Evolutionary conservation across 2,797 vertebrate genomes (phyloP).

Genomic region (Syncerus caffer): DNA sequence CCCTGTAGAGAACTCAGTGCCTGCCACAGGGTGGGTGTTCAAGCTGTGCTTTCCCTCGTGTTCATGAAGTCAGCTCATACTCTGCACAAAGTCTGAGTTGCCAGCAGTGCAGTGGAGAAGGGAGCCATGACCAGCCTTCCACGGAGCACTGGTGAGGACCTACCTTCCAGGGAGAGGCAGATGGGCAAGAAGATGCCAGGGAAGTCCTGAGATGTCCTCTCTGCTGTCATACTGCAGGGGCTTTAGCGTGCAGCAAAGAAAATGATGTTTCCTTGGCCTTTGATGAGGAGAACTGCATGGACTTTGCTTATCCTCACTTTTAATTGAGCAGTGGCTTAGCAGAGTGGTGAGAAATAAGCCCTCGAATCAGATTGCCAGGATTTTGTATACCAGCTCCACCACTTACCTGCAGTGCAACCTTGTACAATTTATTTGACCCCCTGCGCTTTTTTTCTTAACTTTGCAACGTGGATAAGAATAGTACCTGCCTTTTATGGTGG

Average conservation of each 20-base stretch:
- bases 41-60: rapidly evolving
- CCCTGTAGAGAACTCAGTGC: rapidly evolving
- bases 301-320: neutral
- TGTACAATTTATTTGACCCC: neutral
- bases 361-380: neutral
- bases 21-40: neutral
- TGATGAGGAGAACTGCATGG: neutral
- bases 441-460: neutral
- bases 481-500: neutral
- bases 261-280: neutral
- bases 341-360: neutral
- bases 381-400: neutral
- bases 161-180: neutral
- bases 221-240: neutral
- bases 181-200: no score
- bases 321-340: neutral
- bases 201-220: neutral
- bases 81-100: neutral
- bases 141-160: neutral
- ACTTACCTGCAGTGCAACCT: neutral
- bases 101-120: neutral
- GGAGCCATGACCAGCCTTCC: neutral
- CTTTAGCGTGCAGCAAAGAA: neutral
- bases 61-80: neutral
- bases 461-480: neutral